These are phyloP conservation scores for Rhagologus leucostigma DNA, from an alignment of 2,113 vertebrate genomes.

Conservation along the genomic window DNA sequence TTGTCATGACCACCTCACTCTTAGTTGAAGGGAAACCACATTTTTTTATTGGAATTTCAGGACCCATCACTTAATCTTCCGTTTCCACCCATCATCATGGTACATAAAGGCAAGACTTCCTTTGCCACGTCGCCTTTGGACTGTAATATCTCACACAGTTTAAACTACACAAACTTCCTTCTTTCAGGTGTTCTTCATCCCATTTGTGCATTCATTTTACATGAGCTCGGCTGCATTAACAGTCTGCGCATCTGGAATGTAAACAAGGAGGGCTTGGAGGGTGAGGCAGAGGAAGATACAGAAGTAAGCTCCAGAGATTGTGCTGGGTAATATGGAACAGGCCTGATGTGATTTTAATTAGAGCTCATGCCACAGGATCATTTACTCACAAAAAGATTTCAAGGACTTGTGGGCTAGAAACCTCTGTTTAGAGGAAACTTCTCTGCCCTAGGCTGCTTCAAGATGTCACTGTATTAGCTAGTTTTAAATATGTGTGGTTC, in stretches of 20 bases:
- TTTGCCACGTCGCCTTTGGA: background rate
- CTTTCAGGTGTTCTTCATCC: background rate
- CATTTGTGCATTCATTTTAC: background rate
- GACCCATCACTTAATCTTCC: background rate
- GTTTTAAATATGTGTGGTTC: background rate
- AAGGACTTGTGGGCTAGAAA: slow-evolving; percentile 4
- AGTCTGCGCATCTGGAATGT: background rate
- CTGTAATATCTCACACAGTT: background rate
- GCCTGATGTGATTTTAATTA: slow-evolving; percentile 40
- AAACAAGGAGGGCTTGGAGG: background rate
- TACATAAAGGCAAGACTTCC: background rate
- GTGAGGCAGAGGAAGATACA: background rate
- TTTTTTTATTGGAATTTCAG: background rate
- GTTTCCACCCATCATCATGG: background rate
- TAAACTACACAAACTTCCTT: background rate
- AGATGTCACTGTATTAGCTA: background rate
- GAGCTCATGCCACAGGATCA: background rate
- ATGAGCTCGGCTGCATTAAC: background rate
- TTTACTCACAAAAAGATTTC: slow-evolving; percentile 13
- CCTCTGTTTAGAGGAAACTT: slow-evolving; percentile 14
- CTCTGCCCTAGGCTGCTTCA: slow-evolving; percentile 1
- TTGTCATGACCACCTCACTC: background rate
- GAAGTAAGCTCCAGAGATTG: background rate
- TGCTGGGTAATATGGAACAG: slow-evolving; percentile 15
- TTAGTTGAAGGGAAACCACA: background rate